Evolutionary conservation across 2,113 vertebrate genomes (phyloP), one percentile per base, ranked within the genome.

Genomic region (Pterocles orientalis): DNA sequence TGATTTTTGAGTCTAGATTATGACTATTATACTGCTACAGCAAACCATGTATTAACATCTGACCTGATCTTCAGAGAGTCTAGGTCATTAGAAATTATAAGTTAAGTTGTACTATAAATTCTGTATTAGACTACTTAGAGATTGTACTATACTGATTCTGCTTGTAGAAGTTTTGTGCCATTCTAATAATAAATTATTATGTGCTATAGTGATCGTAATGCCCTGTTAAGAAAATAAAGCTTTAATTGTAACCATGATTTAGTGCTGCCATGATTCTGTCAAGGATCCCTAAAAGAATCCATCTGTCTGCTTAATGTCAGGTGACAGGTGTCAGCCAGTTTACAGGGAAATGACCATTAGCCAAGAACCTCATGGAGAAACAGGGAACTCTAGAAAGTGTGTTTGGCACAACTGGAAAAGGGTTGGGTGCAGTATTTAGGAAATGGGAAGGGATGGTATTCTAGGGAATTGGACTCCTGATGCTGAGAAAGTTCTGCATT

Each of bases 221-320:
- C 33, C 12, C 39, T 53, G 48, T n/a, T n/a, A 41, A 71, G 50
- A 41, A 87, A n/a, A 43, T 41, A 64, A 57, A 65, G 34, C 29
- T 72, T 57, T 72, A 57, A 14, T 31, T 72, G 20, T n/a, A 56
- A 14, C 21, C 12, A 69, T 2, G 2, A 39, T 56, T 56, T 47
- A 26, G 28, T 47, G 28, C 15, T 3, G 2, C 29, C 39, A n/a
- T 17, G 15, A 39, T 56, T 56, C 41, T 71, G n/a, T n/a, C 29
- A 41, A 56, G 19, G n/a, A 57, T 34, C 31, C 19, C 34, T 48
- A 43, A 57, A 57, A 25, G 41, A 57, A 57, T 11, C 19, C 0
- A 0, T 11, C 48, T 48, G 48, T 71, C 39, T 29, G 15, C n/a
- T 48, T 18, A 29, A n/a, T 14, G 11, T 19, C 5, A 1, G 18